These are phyloP conservation scores for Malurus alboscapulatus DNA, from an alignment of 2,113 vertebrate genomes.

Conservation along the genomic window DNA sequence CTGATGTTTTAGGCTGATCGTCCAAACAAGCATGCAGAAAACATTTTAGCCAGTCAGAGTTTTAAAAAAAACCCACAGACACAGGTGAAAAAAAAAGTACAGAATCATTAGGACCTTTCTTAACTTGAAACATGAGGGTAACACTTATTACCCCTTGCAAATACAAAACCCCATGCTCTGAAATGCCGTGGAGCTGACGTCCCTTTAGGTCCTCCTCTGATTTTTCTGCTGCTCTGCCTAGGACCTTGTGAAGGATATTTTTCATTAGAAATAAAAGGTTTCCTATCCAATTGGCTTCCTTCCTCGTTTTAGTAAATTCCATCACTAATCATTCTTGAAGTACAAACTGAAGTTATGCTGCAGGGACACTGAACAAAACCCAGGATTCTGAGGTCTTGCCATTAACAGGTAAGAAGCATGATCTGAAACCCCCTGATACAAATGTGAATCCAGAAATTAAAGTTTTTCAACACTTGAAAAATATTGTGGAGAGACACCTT, in stretches of 20 bases:
- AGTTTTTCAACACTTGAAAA: not conserved
- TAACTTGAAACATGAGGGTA: not conserved
- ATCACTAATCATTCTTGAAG: not conserved
- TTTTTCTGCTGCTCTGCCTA: not conserved
- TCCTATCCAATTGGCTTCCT: not conserved
- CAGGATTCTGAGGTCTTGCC: not conserved
- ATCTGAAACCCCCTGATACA: not conserved
- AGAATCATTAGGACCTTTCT: not conserved
- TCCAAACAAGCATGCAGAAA: not conserved
- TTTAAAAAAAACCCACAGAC: not conserved
- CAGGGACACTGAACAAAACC: not conserved
- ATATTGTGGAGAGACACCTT: not conserved
- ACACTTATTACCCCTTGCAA: not conserved
- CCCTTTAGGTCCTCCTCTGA: not conserved
- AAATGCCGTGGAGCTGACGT: not conserved
- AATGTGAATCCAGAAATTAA: not conserved
- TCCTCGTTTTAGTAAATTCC: not conserved
- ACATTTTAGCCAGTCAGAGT: not conserved
- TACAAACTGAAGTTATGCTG: not conserved
- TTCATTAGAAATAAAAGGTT: not conserved
- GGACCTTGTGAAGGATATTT: not conserved
- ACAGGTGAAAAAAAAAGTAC: not conserved
- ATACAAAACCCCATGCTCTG: not conserved
- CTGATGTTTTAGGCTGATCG: not conserved
- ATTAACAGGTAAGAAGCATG: not conserved